Conservation (phyloP, 2,113 vertebrate genomes). For the Ia io region DNA sequence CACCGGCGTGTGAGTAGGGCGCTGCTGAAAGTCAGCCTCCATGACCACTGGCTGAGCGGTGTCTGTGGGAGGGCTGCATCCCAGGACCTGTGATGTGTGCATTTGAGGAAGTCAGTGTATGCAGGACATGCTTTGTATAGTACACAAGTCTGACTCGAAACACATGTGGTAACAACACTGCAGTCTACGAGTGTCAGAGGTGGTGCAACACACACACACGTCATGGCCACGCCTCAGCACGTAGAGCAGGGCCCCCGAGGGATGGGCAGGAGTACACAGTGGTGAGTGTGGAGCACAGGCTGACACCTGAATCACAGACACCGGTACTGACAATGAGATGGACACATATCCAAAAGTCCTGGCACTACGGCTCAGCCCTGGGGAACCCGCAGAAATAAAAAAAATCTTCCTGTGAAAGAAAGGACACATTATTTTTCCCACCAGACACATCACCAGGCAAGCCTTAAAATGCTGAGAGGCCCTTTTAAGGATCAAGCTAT, state of each 20-base stretch:
- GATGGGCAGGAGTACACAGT: constrained; percentile 52
- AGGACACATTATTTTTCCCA: constrained; percentile 51
- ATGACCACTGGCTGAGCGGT: neutral
- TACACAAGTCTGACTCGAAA: constrained; percentile 67
- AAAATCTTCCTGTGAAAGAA: constrained; percentile 74
- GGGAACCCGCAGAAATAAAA: constrained; percentile 69
- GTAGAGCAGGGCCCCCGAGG: constrained; percentile 20
- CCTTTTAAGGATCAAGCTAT: neutral
- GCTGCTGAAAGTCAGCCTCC: neutral
- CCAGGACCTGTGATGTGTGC: fast-evolving
- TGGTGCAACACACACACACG: constrained; percentile 65
- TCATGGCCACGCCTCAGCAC: constrained; percentile 57
- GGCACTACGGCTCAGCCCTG: constrained; percentile 69
- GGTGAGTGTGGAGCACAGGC: constrained; percentile 59
- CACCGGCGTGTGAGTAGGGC: neutral
- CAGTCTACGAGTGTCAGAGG: constrained; percentile 29
- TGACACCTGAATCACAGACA: constrained; percentile 76
- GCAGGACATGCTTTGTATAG: constrained; percentile 28
- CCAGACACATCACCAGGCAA: neutral
- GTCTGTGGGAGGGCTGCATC: neutral
- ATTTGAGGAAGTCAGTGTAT: constrained; percentile 24
- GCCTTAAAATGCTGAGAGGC: neutral
- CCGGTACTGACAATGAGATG: constrained; percentile 81
- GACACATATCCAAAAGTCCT: constrained; percentile 76
- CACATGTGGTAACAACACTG: constrained; percentile 59